These are phyloP conservation scores for Mormoops blainvillei DNA, from an alignment of 2,113 vertebrate species.

Conservation along the genomic window DNA sequence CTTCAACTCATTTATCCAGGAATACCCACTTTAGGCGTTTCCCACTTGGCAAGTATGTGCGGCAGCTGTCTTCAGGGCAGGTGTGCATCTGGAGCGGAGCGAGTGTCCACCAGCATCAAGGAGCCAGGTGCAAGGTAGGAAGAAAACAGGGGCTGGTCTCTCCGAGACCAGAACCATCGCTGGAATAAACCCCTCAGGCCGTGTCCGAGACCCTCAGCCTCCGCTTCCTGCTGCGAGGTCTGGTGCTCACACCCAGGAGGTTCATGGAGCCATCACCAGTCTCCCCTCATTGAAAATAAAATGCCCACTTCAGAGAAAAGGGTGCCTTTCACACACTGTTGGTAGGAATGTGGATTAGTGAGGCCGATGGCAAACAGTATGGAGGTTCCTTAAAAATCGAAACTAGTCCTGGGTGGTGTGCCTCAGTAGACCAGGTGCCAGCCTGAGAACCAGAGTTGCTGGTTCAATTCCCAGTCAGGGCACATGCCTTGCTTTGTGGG, in stretches of 20 bases:
- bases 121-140: neutral
- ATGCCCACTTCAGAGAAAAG: neutral
- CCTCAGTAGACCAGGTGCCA: too few species aligned
- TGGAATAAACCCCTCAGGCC: too few species aligned
- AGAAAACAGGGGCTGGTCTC: neutral
- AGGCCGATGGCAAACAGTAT: neutral
- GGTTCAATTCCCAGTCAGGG: too few species aligned
- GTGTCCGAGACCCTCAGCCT: neutral
- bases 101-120: too few species aligned
- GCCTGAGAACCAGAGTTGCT: too few species aligned
- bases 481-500: too few species aligned
- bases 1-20: neutral
- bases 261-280: neutral
- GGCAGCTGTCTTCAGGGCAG: neutral
- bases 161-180: too few species aligned
- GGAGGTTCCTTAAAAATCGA: neutral
- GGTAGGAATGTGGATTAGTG: neutral
- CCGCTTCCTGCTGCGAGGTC: neutral
- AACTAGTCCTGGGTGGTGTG: too few species aligned
- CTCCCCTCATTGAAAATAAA: neutral
- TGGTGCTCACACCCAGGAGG: neutral
- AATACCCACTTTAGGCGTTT: neutral
- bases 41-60: neutral
- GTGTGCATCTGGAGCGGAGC: neutral
- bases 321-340: neutral